phyloP scores from a whole-genome alignment of 2,888 invertebrate genomes.

The Drosophila affinis region DNA sequence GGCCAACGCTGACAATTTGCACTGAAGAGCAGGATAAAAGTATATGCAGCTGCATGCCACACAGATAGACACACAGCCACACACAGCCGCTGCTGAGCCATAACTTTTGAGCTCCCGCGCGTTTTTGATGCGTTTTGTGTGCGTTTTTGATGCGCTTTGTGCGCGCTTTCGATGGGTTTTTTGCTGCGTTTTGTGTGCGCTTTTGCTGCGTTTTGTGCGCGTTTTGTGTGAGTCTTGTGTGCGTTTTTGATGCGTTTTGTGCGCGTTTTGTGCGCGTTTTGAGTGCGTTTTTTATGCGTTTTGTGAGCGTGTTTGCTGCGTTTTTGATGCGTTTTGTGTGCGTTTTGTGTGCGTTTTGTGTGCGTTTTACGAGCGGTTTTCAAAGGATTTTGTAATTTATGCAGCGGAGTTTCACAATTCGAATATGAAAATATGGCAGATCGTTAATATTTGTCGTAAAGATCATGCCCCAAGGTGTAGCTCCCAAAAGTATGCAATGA shows the following conservation, averaged over 20 bases:
- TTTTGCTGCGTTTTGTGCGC: constrained; percentile 39
- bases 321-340: constrained; percentile 15
- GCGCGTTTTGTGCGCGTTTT: constrained; percentile 35
- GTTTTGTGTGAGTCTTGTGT: no score
- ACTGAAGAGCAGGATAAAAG: constrained; percentile 20
- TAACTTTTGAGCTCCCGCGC: constrained; percentile 34
- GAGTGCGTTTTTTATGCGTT: constrained; percentile 40
- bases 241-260: constrained; percentile 38
- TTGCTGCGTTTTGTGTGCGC: constrained; percentile 34
- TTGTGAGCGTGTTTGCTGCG: no score
- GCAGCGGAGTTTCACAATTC: constrained; percentile 28
- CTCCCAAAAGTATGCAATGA: constrained; percentile 29
- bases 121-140: constrained; percentile 37
- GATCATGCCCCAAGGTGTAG: background rate
- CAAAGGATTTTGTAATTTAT: constrained; percentile 34
- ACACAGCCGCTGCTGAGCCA: background rate
- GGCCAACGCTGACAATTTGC: constrained; percentile 72
- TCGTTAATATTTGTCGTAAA: constrained; percentile 4
- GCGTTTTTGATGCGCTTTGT: constrained; percentile 16
- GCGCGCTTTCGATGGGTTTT: constrained; percentile 36
- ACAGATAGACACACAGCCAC: background rate
- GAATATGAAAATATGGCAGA: background rate
- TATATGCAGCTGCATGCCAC: constrained; percentile 57
- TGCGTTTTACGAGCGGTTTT: constrained; percentile 33
- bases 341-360: constrained; percentile 36